phyloP scores from a whole-genome alignment of 2,888 invertebrate species.

The Athalia circularis region DNA sequence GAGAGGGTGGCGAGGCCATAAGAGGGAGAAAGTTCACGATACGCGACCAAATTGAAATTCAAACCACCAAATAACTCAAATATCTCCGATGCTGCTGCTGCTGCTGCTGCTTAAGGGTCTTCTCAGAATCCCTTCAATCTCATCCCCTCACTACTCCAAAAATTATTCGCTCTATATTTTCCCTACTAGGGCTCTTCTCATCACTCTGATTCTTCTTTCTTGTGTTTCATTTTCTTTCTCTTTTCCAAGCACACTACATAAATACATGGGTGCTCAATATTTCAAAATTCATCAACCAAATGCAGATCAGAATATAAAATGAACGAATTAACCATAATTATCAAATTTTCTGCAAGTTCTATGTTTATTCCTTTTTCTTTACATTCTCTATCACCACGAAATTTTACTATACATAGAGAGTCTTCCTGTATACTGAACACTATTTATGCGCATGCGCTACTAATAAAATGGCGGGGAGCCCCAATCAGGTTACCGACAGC shows the following conservation, averaged over 20 bases:
- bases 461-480: no score
- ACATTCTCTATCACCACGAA: no score
- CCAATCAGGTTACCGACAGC: no score
- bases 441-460: no score
- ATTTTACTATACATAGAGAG: no score
- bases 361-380: no score
- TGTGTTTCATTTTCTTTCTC: neutral
- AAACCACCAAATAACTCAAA: constrained; percentile 46
- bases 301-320: neutral
- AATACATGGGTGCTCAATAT: no score
- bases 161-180: neutral
- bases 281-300: neutral
- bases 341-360: neutral
- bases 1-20: neutral
- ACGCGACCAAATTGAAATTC: constrained; percentile 45
- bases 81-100: constrained; percentile 17
- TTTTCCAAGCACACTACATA: neutral
- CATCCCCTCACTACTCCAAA: neutral
- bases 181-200: constrained; percentile 12
- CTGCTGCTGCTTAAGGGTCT: constrained; percentile 9
- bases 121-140: constrained; percentile 18
- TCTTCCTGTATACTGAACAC: no score
- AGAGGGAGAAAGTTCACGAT: constrained; percentile 4
- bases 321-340: neutral
- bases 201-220: constrained; percentile 14